A percentile compares a stretch with the other conserved stretches of the same genome.
Conservation (phyloP, 2,888 invertebrate genomes). For the Cheilosia impressa region DNA sequence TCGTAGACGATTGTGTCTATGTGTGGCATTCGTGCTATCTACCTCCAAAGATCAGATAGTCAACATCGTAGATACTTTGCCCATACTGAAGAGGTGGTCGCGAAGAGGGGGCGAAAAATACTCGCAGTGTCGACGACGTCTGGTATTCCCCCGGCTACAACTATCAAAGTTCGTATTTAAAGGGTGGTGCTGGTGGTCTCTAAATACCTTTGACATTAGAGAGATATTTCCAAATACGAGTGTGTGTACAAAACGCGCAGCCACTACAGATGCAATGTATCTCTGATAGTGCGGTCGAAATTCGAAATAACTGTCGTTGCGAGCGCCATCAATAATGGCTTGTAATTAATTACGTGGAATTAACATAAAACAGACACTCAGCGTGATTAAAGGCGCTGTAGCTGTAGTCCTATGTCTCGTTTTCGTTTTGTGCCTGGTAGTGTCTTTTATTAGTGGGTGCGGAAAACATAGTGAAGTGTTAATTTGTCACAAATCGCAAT, state of each 20-base stretch:
- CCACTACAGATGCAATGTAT: slow-evolving; percentile 22
- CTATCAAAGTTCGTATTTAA: neutral
- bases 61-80: slow-evolving; percentile 50
- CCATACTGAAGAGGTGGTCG: slow-evolving; percentile 28
- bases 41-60: slow-evolving; percentile 65
- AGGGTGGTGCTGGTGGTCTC: slow-evolving; percentile 21
- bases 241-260: neutral
- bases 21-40: slow-evolving; percentile 52
- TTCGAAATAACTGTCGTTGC: slow-evolving; percentile 20
- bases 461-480: slow-evolving; percentile 48
- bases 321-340: slow-evolving; percentile 7
- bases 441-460: slow-evolving; percentile 14
- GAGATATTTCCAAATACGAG: slow-evolving; percentile 24
- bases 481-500: slow-evolving; percentile 40
- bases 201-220: slow-evolving; percentile 6
- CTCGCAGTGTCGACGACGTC: slow-evolving; percentile 13
- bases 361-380: slow-evolving; percentile 15
- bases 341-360: slow-evolving; percentile 42
- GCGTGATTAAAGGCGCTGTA: slow-evolving; percentile 13
- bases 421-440: neutral
- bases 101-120: slow-evolving; percentile 6
- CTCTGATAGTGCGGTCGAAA: slow-evolving; percentile 39
- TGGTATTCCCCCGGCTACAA: slow-evolving; percentile 14
- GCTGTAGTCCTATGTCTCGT: neutral
- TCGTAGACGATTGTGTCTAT: slow-evolving; percentile 47